Evolutionary conservation across 2,113 vertebrate genomes (phyloP).

Genomic region (Pollachius pollachius): DNA sequence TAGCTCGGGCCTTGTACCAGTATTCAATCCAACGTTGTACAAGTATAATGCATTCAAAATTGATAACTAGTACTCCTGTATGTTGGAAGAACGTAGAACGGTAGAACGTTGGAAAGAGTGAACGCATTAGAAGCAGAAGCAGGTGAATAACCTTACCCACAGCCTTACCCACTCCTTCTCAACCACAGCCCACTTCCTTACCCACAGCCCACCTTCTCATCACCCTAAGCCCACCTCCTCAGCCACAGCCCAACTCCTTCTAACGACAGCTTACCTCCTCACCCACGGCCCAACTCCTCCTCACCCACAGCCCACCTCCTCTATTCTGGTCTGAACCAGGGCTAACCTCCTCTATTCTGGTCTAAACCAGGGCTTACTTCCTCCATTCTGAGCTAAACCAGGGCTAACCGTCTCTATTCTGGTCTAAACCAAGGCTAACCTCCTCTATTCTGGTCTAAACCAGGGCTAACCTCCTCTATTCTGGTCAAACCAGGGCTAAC

Average conservation of each 20-base stretch:
- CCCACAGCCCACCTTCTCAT: background rate
- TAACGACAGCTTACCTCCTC: background rate
- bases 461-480: background rate
- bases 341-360: slow-evolving; percentile 36
- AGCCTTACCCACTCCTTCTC: background rate
- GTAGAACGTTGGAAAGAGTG: no score
- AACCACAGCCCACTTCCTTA: background rate
- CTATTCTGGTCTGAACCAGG: slow-evolving; percentile 35
- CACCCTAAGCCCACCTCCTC: background rate
- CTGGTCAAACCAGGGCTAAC: background rate
- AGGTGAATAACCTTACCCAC: no score
- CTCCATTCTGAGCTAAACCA: slow-evolving; percentile 17
- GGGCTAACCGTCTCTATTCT: slow-evolving; percentile 20
- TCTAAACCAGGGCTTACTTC: no score
- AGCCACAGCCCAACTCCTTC: background rate
- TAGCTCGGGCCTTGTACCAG: no score
- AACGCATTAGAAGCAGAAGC: no score
- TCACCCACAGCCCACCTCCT: background rate
- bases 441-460: background rate
- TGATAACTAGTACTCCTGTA: no score
- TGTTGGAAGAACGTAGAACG: no score
- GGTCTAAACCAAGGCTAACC: background rate
- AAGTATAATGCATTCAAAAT: no score
- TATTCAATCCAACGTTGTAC: no score
- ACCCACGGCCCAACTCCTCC: no score